phyloP scores from a whole-genome alignment of 37 sponge, comb jelly and placozoan species.

The Cliona cf. orientalis region DNA sequence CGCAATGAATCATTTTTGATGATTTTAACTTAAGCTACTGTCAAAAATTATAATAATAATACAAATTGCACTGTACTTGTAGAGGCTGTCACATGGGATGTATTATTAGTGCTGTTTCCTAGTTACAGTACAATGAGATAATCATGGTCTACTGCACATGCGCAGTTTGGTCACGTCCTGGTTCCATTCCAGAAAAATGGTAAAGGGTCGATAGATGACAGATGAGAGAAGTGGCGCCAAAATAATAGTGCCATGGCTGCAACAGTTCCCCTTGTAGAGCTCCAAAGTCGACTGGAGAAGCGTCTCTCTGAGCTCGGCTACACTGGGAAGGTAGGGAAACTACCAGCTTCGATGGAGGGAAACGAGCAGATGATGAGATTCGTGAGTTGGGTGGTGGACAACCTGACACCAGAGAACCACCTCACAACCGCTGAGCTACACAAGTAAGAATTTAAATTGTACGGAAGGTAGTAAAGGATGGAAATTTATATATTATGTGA shows the following conservation, averaged over 20 bases:
- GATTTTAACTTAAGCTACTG: too few relatives aligned
- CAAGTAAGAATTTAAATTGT: constrained; percentile 9
- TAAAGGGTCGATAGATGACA: too few relatives aligned
- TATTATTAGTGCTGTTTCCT: too few relatives aligned
- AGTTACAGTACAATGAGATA: too few relatives aligned
- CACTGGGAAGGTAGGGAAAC: constrained; percentile 3
- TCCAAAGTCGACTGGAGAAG: not conserved
- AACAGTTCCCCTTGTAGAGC: not conserved
- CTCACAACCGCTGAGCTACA: constrained; percentile 23
- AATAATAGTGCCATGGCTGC: not conserved
- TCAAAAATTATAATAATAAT: too few relatives aligned
- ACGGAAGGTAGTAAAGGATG: not conserved
- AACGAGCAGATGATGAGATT: constrained; percentile 12
- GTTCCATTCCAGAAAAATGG: too few relatives aligned
- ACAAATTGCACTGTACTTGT: too few relatives aligned
- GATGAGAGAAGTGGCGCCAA: not conserved
- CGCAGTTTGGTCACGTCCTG: too few relatives aligned
- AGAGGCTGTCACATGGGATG: too few relatives aligned
- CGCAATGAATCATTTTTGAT: too few relatives aligned
- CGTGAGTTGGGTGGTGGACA: constrained; percentile 8
- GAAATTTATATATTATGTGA: not conserved
- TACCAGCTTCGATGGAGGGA: not conserved
- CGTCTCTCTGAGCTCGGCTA: constrained; percentile 33
- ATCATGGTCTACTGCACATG: too few relatives aligned
- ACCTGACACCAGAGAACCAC: constrained; percentile 10